Percentiles rank a stretch among this genome's conserved stretches.
phyloP scores from a whole-genome alignment of 2,113 vertebrate species.

The Campylorhamphus procurvoides region DNA sequence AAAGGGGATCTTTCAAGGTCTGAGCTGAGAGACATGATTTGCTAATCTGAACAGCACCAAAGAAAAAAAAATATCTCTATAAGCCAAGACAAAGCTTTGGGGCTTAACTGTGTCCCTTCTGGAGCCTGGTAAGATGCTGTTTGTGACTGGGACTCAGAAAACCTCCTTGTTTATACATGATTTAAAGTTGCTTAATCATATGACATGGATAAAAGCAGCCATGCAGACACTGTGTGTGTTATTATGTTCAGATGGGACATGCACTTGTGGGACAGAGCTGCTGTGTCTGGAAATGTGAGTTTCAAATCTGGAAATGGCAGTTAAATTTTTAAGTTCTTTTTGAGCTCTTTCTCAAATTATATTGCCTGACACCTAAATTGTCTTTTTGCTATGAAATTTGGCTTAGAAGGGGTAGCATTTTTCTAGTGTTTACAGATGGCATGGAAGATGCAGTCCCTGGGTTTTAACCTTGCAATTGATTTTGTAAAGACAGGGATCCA shows the following conservation, averaged over 20 bases:
- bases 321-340: neutral
- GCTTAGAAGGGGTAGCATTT: neutral
- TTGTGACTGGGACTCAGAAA: neutral
- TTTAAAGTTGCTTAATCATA: neutral
- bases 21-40: neutral
- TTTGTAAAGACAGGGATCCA: neutral
- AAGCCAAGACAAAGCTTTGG: conserved; percentile 6
- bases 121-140: neutral
- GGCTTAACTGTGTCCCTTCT: neutral
- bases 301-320: neutral
- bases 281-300: neutral
- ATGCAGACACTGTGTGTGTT: neutral
- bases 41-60: neutral
- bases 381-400: neutral
- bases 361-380: neutral
- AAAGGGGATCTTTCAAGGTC: neutral
- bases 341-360: neutral
- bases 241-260: neutral
- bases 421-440: neutral
- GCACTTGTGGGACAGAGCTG: neutral
- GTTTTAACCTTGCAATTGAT: neutral
- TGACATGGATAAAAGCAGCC: neutral
- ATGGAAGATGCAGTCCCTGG: neutral
- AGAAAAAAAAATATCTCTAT: neutral
- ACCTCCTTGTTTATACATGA: neutral